Base-by-base conservation (phyloP, 2,113 vertebrate genomes). In the Falcunculus frontatus region DNA sequence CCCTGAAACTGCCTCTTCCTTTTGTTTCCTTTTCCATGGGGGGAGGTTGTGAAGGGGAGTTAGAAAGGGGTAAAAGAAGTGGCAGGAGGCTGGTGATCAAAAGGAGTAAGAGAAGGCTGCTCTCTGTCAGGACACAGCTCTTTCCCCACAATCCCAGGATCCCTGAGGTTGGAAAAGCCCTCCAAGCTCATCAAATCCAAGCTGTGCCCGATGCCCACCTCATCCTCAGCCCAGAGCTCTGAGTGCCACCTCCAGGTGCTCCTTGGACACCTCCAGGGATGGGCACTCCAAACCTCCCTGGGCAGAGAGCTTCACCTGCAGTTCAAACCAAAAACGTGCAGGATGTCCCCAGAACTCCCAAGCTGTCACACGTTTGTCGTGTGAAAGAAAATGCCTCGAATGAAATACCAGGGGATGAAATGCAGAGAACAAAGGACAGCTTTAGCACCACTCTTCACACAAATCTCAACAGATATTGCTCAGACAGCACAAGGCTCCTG, bases 111-210 rank as follows among this genome's bases (percentile, higher is more conserved):
- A 37, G 14, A 41, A 49, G 37, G 41, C 10, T 70, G 46, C 6
- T 90, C 65, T 37, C 39, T 16, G 4, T 1, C 29, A 62, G 47
- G 41, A 37, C 33, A 5, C n/a, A 42, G 27, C 35, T 37, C 35
- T 37, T 49, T 5, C 10, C 22, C 27, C 56, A 35, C 9, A 16
- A 50, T 29, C n/a, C 13, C 32, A 4, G 63, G 7, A 22, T 52
- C 16, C 0, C 29, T 10, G 13, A 15, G 49, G 30, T 0, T 42
- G 75, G 67, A 26, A 56, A 22, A 64, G 9, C 22, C 13, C 30
- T 52, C n/a, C 49, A 25, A 53, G 68, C 5, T 20, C 64, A 5
- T 1, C 0, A 2, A 53, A 12, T 3, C 46, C 64, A 3, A 20
- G 16, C n/a, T 21, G 47, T 52, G 39, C 55, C 46, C 7, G 0